phyloP scores from a whole-genome alignment of 2,888 invertebrate genomes.

The Synergus japonicus region DNA sequence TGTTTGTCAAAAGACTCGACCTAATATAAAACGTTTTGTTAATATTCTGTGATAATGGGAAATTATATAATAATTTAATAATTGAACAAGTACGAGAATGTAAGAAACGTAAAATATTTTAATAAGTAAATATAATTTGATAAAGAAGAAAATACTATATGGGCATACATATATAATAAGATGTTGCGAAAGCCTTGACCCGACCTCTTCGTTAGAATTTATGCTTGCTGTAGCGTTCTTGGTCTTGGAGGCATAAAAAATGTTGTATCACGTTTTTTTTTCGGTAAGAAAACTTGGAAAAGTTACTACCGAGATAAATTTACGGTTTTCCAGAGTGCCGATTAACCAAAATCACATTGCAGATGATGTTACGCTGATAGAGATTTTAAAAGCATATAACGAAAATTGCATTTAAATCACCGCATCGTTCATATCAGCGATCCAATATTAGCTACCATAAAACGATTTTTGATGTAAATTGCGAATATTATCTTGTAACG shows the following conservation, averaged over 20 bases:
- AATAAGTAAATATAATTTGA: conserved; percentile 1
- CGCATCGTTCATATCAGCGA: not conserved
- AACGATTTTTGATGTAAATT: not conserved
- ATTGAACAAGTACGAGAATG: not conserved
- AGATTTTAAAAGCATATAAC: conserved; percentile 8
- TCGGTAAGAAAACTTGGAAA: too few species aligned
- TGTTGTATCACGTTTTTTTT: not conserved
- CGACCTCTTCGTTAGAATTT: conserved; percentile 38
- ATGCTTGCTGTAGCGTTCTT: conserved; percentile 39
- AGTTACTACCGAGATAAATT: not conserved
- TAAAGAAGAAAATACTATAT: conserved; percentile 11
- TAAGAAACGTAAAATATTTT: conserved; percentile 14
- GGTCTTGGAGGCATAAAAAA: conserved; percentile 27
- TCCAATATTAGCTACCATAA: not conserved
- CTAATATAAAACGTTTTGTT: too few species aligned
- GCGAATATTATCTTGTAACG: not conserved
- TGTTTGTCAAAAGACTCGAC: not conserved
- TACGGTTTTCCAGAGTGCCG: not conserved
- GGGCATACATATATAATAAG: not conserved
- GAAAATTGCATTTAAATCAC: not conserved
- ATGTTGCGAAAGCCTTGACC: conserved; percentile 30
- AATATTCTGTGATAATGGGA: too few species aligned
- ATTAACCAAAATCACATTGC: conserved; percentile 23
- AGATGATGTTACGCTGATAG: conserved; percentile 45
- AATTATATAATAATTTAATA: too few species aligned